phyloP scores from a whole-genome alignment of 2,888 invertebrate species.

The Aleiodes alternator region DNA sequence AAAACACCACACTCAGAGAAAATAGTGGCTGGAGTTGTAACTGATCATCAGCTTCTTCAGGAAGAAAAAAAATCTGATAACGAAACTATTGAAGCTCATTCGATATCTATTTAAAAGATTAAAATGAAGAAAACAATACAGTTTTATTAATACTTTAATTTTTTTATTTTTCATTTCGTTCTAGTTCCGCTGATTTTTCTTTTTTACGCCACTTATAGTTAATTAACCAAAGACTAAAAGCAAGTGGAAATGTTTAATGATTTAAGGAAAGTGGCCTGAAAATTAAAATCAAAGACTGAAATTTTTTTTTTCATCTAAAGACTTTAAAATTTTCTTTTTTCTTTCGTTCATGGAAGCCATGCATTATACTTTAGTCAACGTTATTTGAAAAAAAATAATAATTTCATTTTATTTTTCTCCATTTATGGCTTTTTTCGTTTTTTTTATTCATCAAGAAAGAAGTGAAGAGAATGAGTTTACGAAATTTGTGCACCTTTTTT shows the following conservation, averaged over 20 bases:
- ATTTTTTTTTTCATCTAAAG: conserved; percentile 2
- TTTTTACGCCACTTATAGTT: conserved; percentile 8
- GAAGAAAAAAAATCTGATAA: conserved; percentile 12
- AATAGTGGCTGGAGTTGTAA: conserved; percentile 56
- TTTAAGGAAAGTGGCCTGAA: conserved; percentile 21
- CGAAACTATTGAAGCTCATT: conserved; percentile 12
- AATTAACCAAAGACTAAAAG: conserved; percentile 45
- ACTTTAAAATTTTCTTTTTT: not conserved
- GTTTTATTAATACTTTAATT: not conserved
- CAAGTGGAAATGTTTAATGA: not conserved
- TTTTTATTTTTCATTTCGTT: not conserved
- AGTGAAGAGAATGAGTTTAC: no score
- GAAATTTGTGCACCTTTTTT: no score
- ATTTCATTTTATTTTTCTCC: no score
- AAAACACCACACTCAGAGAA: conserved; percentile 58
- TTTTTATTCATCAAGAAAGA: no score
- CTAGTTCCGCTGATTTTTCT: not conserved
- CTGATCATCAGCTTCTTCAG: conserved; percentile 38
- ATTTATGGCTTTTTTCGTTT: no score
- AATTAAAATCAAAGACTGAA: conserved; percentile 30
- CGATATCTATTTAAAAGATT: conserved; percentile 9
- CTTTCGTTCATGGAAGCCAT: conserved; percentile 8
- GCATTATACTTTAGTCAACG: not conserved
- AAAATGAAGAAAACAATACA: not conserved
- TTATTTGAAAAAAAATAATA: no score